Conservation (phyloP, 2,113 vertebrate genomes). For the Calidris pygmaea region DNA sequence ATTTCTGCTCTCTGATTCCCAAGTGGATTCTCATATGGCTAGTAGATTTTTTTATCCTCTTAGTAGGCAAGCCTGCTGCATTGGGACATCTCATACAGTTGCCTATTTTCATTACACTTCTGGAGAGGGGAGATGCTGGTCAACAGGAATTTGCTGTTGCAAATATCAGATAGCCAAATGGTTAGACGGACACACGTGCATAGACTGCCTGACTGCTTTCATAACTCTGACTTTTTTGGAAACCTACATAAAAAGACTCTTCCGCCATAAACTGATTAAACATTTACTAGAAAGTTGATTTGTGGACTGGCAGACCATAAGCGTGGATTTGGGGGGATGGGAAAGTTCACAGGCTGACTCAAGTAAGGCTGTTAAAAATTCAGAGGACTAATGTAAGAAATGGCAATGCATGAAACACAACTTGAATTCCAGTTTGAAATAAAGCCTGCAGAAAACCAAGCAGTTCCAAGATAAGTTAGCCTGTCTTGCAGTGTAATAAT, state of each 20-base stretch:
- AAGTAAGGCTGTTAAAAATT: constrained; percentile 4
- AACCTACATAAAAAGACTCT: background rate
- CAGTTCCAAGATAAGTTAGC: background rate
- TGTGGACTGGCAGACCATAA: background rate
- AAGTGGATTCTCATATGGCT: background rate
- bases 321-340: background rate
- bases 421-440: background rate
- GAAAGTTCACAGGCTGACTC: background rate
- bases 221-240: background rate
- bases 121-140: background rate
- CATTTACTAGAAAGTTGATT: constrained; percentile 2
- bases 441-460: background rate
- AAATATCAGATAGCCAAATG: background rate
- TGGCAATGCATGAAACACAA: background rate
- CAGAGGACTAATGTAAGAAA: background rate
- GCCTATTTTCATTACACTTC: background rate
- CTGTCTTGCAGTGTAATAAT: background rate
- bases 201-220: background rate
- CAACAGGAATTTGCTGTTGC: background rate
- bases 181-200: background rate
- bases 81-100: background rate
- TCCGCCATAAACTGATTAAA: background rate
- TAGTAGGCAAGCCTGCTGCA: background rate
- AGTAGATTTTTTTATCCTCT: background rate
- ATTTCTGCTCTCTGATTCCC: background rate